Conservation (phyloP, 2,113 vertebrate species). For the Onychostoma macrolepis region DNA sequence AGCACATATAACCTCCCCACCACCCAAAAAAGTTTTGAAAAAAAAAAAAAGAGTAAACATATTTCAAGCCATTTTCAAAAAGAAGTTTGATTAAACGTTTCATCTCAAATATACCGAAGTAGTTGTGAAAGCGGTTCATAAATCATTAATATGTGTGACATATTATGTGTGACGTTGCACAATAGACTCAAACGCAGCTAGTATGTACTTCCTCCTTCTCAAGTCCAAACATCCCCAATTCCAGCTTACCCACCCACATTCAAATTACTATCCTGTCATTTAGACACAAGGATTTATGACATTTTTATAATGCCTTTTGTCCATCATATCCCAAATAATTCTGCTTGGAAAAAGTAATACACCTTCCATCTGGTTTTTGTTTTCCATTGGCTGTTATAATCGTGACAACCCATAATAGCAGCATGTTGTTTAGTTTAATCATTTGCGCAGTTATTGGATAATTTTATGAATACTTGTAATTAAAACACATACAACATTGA, state of each 20-base stretch:
- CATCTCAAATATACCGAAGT: not conserved
- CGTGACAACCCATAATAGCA: constrained; percentile 29
- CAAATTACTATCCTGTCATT: constrained; percentile 35
- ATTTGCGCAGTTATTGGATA: constrained; percentile 47
- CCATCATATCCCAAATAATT: not conserved
- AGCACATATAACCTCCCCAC: constrained; percentile 53
- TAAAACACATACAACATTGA: constrained; percentile 35
- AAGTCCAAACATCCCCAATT: constrained; percentile 53
- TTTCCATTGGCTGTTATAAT: not conserved
- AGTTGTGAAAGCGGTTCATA: not conserved
- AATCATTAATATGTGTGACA: not conserved
- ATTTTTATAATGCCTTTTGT: constrained; percentile 43
- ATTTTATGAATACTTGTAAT: constrained; percentile 54
- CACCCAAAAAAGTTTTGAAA: not conserved
- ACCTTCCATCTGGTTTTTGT: not conserved
- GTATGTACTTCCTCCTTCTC: constrained; percentile 55
- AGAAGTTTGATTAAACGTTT: not conserved
- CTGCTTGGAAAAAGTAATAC: not conserved
- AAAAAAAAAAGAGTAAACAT: not conserved
- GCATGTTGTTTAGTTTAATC: constrained; percentile 28
- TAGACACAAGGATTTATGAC: constrained; percentile 31
- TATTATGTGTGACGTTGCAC: constrained; percentile 28
- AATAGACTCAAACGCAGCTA: constrained; percentile 28
- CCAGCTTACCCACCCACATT: constrained; percentile 39
- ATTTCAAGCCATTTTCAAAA: not conserved